Evolutionary conservation across 2,113 vertebrate species (phyloP), one percentile per base, ranked within the genome.

Genomic region (Myodes glareolus): DNA sequence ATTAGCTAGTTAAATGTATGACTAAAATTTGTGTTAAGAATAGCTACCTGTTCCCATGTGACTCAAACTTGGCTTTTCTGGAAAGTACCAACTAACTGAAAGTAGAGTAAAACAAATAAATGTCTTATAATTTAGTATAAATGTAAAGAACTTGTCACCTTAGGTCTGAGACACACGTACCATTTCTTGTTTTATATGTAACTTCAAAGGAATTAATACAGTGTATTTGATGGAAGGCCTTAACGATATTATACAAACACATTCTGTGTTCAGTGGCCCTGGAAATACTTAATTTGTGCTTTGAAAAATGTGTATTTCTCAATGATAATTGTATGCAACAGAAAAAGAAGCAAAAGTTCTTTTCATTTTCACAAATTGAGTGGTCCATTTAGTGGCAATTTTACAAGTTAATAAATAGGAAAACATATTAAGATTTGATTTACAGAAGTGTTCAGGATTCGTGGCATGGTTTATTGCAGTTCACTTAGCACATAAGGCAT

Each of bases 361-460:
- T 72, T 93, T 96, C 47, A 95, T n/a, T 96, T 97, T 88, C 31
- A 90, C 1, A 12, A 97, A 92, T 95, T 94, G 75, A 97, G n/a
- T 39, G 76, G 21, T 5, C 29, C 27, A 33, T 95, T 98, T 98
- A 96, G 25, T 96, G 17, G n/a, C 29, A 36, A 97, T 97, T 98
- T 97, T 97, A 97, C 67, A 5, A 0, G 17, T 87, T 98, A 98
- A 97, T 97, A 98, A 98, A 98, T 85, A 98, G 47, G 96, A 94
- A 97, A 98, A 93, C 27, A 31, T 55, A 95, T 97, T 98, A 97
- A 81, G 84, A 97, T 81, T 45, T 98, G 97, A 98, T 98, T 97
- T 97, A 98, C 97, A 84, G 52, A 50, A 1, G 27, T 97, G 61
- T 52, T 97, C 33, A 96, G 63, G 67, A 61, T 78, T 91, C 68